Evolutionary conservation across 2,888 invertebrate genomes (phyloP).

Genomic region (Ernsta delagoae): DNA sequence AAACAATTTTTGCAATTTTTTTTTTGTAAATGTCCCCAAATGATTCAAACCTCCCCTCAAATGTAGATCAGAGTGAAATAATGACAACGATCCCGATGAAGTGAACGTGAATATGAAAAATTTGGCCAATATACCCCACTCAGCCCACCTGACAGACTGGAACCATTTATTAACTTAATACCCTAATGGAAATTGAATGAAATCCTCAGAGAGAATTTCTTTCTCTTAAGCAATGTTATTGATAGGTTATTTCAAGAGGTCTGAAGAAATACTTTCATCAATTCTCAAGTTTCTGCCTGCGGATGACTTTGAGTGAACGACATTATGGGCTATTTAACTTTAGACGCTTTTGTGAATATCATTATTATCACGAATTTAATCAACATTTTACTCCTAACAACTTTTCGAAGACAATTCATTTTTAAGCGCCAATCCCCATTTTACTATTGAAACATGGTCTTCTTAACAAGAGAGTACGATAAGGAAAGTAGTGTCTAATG

Average conservation of each 20-base stretch:
- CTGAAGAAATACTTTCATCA: conserved; percentile 28
- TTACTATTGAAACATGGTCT: too few relatives aligned
- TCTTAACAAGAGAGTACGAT: too few relatives aligned
- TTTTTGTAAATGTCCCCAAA: neutral
- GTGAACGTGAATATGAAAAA: conserved; percentile 20
- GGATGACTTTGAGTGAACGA: conserved; percentile 25
- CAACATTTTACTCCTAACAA: neutral
- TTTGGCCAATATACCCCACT: conserved; percentile 13
- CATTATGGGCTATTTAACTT: conserved; percentile 24
- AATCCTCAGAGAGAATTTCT: conserved; percentile 18
- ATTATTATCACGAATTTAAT: conserved; percentile 8
- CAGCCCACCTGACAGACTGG: conserved; percentile 12
- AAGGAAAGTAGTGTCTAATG: too few relatives aligned
- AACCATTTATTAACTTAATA: conserved; percentile 25
- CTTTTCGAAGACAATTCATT: too few relatives aligned
- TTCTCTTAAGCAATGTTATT: conserved; percentile 26
- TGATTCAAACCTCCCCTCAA: neutral
- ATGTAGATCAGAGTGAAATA: neutral
- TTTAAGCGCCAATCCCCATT: too few relatives aligned
- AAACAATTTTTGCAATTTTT: neutral
- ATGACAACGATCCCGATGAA: conserved; percentile 2
- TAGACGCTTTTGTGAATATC: conserved; percentile 8
- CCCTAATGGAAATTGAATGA: conserved; percentile 20
- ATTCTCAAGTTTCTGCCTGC: conserved; percentile 28
- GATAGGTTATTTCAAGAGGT: conserved; percentile 29